These are phyloP conservation scores for Hippocampus barbouri DNA, from an alignment of 2,113 vertebrate species.

Conservation along the genomic window DNA sequence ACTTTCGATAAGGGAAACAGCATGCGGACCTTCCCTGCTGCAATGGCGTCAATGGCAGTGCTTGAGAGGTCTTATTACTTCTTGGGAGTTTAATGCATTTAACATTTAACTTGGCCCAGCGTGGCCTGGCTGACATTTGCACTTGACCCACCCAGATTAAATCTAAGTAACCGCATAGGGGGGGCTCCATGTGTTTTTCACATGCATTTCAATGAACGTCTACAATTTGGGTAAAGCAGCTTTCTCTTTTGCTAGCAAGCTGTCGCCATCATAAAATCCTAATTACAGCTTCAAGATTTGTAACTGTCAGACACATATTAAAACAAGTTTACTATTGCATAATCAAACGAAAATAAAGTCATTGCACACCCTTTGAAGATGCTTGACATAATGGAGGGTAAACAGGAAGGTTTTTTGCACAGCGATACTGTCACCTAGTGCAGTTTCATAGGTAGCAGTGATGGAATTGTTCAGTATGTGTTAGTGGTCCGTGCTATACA, in stretches of 20 bases:
- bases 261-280: not conserved
- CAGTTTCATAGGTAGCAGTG: too few relatives aligned
- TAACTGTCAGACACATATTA: too few relatives aligned
- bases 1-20: conserved; percentile 42
- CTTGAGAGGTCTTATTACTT: conserved; percentile 43
- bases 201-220: not conserved
- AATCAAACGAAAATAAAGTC: too few relatives aligned
- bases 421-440: too few relatives aligned
- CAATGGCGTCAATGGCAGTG: conserved; percentile 30
- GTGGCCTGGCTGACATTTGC: conserved; percentile 42
- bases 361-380: too few relatives aligned
- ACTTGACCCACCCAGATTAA: conserved; percentile 31
- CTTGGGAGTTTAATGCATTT: conserved; percentile 33
- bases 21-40: conserved; percentile 8
- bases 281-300: not conserved
- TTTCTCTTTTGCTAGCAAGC: too few relatives aligned
- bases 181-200: conserved; percentile 15
- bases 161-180: conserved; percentile 18
- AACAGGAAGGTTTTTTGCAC: too few relatives aligned
- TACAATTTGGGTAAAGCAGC: not conserved
- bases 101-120: conserved; percentile 34
- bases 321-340: too few relatives aligned
- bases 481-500: too few relatives aligned
- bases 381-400: too few relatives aligned
- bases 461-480: too few relatives aligned